A percentile compares a stretch with the other conserved stretches of the same genome.
Conservation (phyloP, 2,888 invertebrate species). For the Dermolepida albohirtum region DNA sequence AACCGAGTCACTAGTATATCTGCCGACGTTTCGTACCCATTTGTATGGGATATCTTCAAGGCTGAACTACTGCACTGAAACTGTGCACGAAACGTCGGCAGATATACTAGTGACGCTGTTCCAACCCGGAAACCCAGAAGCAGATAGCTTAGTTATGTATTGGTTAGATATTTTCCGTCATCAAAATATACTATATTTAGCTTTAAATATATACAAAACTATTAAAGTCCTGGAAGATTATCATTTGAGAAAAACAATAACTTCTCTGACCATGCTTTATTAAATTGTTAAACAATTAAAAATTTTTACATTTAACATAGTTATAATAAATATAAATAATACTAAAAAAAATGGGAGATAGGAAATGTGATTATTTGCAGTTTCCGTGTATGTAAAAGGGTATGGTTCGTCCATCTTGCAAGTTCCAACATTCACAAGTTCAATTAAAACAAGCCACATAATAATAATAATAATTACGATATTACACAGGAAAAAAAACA, state of each 20-base stretch:
- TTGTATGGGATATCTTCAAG: too few relatives aligned
- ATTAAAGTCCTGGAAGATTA: too few relatives aligned
- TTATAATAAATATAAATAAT: constrained; percentile 30
- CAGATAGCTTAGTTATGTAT: too few relatives aligned
- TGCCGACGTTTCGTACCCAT: too few relatives aligned
- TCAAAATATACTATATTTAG: too few relatives aligned
- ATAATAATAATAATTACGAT: constrained; percentile 15
- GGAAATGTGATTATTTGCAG: constrained; percentile 28
- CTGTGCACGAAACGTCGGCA: too few relatives aligned
- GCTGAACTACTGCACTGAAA: too few relatives aligned
- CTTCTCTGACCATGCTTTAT: constrained; percentile 30
- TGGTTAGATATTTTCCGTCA: too few relatives aligned
- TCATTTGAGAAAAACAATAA: constrained; percentile 27
- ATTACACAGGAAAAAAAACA: constrained; percentile 23
- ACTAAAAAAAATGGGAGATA: constrained; percentile 2
- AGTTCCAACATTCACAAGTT: constrained; percentile 20
- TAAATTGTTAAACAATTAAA: constrained; percentile 26
- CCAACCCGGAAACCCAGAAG: too few relatives aligned
- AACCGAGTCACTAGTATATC: too few relatives aligned
- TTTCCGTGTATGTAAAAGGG: constrained; percentile 8
- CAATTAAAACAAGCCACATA: constrained; percentile 31
- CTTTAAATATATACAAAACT: too few relatives aligned
- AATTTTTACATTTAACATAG: constrained; percentile 20
- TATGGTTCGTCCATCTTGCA: constrained; percentile 16
- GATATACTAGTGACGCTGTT: too few relatives aligned